A percentile compares a stretch with the other conserved stretches of the same genome.
These are phyloP conservation scores for Argyrosomus regius DNA, from an alignment of 2,797 vertebrate species.

Conservation along the genomic window DNA sequence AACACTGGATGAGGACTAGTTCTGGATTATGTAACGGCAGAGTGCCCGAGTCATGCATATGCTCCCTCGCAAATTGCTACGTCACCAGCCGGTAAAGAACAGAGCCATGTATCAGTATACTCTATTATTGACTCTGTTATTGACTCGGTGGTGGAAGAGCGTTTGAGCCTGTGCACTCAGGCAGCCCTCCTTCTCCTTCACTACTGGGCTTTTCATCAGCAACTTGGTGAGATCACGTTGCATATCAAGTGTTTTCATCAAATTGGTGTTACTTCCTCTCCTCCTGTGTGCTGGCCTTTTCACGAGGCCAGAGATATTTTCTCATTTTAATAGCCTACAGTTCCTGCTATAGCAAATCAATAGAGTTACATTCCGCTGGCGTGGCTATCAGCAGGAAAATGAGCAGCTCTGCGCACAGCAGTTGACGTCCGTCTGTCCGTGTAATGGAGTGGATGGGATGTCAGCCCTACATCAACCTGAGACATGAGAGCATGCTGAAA, in stretches of 20 bases:
- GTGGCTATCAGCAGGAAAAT: conserved; percentile 43
- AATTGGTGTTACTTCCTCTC: conserved; percentile 42
- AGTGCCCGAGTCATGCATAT: conserved; percentile 13
- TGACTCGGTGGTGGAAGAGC: not conserved
- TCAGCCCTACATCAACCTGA: conserved; percentile 45
- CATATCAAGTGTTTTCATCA: conserved; percentile 62
- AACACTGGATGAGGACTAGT: not conserved
- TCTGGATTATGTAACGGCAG: conserved; percentile 43
- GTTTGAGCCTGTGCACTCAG: conserved; percentile 12
- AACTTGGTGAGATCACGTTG: conserved; percentile 45
- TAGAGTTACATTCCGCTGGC: conserved; percentile 59
- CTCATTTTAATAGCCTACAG: conserved; percentile 52
- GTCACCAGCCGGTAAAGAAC: not conserved
- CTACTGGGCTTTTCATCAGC: conserved; percentile 45
- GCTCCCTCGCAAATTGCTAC: conserved; percentile 25
- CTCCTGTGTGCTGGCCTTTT: conserved; percentile 41
- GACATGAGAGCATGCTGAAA: conserved; percentile 34
- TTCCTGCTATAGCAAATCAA: conserved; percentile 69
- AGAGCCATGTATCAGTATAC: not conserved
- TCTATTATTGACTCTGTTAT: conserved; percentile 12
- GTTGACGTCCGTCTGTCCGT: conserved; percentile 58
- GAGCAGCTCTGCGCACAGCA: conserved; percentile 37
- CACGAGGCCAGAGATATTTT: conserved; percentile 37
- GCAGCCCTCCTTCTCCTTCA: conserved; percentile 13
- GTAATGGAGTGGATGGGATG: conserved; percentile 53